These are phyloP conservation scores for Stenodema calcarata DNA, from an alignment of 2,888 invertebrate species.

Conservation along the genomic window DNA sequence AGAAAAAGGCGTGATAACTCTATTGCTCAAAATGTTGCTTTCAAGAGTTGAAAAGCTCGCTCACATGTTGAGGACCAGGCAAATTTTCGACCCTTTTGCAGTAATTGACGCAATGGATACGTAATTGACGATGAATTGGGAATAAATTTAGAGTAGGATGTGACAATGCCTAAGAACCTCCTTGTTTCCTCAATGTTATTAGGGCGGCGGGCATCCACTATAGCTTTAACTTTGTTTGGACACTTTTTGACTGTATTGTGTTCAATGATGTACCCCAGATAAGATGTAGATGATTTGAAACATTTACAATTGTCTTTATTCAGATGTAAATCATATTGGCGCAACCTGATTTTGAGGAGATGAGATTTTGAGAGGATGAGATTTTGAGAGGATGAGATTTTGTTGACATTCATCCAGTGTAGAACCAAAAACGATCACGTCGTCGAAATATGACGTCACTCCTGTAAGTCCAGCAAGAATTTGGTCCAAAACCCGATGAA, in stretches of 20 bases:
- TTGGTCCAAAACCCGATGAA: conserved; percentile 55
- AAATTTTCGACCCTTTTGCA: conserved; percentile 49
- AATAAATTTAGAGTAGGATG: conserved; percentile 32
- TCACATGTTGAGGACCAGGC: conserved; percentile 54
- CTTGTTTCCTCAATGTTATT: background rate
- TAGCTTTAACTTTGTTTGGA: conserved; percentile 23
- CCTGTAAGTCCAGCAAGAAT: conserved; percentile 53
- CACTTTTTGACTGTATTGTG: conserved; percentile 20
- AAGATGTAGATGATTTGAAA: conserved; percentile 4
- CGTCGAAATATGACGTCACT: conserved; percentile 54
- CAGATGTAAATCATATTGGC: conserved; percentile 4
- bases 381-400: conserved; percentile 25
- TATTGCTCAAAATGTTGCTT: conserved; percentile 14
- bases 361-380: too few relatives aligned
- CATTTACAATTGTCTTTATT: conserved; percentile 29
- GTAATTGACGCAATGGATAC: conserved; percentile 51
- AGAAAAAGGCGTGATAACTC: conserved; percentile 49
- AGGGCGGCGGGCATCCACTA: background rate
- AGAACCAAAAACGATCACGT: conserved; percentile 54
- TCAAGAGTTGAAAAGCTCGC: conserved; percentile 54
- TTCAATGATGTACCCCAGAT: conserved; percentile 3
- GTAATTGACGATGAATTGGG: conserved; percentile 46
- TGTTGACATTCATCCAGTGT: conserved; percentile 30
- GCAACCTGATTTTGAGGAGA: background rate
- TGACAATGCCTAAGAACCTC: conserved; percentile 23